Base-by-base conservation (phyloP, 2,113 vertebrate species). In the Balaenoptera acutorostrata region DNA sequence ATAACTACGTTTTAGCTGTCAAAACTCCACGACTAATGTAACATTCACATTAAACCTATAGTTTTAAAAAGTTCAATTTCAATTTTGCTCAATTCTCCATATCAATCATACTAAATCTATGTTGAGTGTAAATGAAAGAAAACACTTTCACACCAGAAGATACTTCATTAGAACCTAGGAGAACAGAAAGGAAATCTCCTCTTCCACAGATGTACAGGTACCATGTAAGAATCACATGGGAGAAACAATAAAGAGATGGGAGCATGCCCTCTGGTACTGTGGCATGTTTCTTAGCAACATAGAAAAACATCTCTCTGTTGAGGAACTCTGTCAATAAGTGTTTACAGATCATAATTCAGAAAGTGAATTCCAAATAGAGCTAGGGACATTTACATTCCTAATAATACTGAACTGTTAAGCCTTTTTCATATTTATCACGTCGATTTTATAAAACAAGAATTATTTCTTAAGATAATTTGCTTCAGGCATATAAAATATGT, bases 221-320 rank as follows among this genome's bases (percentile, higher is more conserved):
- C 11, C 63, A 18, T 2, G 1, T 33, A 46, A 36, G 36, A 49
- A 63, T 52, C 93, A 59, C 57, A n/a, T 8, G 49, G 41, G 49
- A 89, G 78, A 94, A 59, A 68, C 2, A 46, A 57, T 6, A 29
- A 33, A 64, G 84, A 36, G 11, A 52, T 6, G 27, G 33, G 1
- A 69, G 36, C 8, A 15, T 14, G 81, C 46, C 44, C 59, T 88
- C 6, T 39, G 25, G 75, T 44, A 2, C 36, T 9, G 0, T 17
- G n/a, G 52, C 44, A 23, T 8, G 29, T 91, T 75, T 86, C 96
- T 59, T 95, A 92, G 95, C 93, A 96, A 93, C 92, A 69, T 8
- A 72, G 68, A 80, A 94, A 90, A 80, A 63, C 5, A 85, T 29
- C 46, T 82, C 82, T 78, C 21, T 61, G 63, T 71, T 71, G 61